These are phyloP conservation scores for Trinorchestia longiramus DNA, from an alignment of 1,140 invertebrate genomes.

Conservation along the genomic window DNA sequence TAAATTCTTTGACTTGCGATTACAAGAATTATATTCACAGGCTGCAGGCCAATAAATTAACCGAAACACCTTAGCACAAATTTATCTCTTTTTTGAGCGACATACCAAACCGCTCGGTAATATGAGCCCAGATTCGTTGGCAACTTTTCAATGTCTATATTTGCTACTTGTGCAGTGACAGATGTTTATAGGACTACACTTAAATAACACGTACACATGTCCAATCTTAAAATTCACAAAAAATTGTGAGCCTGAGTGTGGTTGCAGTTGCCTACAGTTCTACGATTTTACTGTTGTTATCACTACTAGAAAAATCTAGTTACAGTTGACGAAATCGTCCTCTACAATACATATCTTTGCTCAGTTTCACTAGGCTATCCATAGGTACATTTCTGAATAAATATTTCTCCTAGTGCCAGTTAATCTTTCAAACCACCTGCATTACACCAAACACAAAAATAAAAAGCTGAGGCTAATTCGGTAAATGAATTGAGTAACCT, in stretches of 20 bases:
- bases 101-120: not conserved
- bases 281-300: not conserved
- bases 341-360: not conserved
- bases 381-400: not conserved
- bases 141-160: not conserved
- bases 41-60: not conserved
- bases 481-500: conserved; percentile 3
- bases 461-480: not conserved
- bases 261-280: not conserved
- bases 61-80: not conserved
- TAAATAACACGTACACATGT: not conserved
- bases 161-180: not conserved
- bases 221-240: not conserved
- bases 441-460: not conserved
- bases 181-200: not conserved
- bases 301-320: not conserved
- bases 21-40: not conserved
- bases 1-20: not conserved
- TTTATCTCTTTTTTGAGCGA: not conserved
- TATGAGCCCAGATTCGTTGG: not conserved
- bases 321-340: not conserved
- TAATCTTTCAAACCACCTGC: not conserved
- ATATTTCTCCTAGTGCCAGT: not conserved
- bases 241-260: not conserved
- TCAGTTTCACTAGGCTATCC: not conserved